Conservation (phyloP, 2,888 invertebrate species). For the Limenitis camilla region DNA sequence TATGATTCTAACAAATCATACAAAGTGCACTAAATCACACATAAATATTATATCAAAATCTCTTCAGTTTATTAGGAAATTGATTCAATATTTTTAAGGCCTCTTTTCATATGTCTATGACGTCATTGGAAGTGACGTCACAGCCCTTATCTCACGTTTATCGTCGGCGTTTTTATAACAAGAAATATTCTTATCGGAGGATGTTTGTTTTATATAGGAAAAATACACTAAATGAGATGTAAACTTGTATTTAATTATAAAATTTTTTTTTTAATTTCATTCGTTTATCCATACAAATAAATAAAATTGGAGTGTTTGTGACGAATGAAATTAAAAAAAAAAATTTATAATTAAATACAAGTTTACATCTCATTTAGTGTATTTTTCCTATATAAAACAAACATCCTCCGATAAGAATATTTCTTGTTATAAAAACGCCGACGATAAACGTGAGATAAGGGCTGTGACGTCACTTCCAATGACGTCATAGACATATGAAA, state of each 20-base stretch:
- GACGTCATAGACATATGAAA: background rate
- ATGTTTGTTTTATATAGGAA: background rate
- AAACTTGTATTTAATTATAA: too few relatives aligned
- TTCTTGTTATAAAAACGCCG: background rate
- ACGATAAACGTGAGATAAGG: constrained; percentile 4
- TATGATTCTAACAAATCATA: too few relatives aligned
- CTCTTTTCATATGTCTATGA: background rate
- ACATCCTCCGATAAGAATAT: background rate
- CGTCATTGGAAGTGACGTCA: constrained; percentile 9
- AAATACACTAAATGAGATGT: too few relatives aligned
- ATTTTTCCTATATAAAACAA: background rate
- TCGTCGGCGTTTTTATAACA: background rate
- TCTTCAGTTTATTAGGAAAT: too few relatives aligned
- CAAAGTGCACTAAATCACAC: too few relatives aligned
- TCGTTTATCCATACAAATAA: background rate
- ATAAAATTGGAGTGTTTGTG: background rate
- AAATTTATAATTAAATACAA: too few relatives aligned
- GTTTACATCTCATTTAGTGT: too few relatives aligned
- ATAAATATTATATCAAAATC: too few relatives aligned
- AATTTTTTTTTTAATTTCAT: too few relatives aligned
- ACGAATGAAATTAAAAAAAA: too few relatives aligned
- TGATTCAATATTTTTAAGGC: too few relatives aligned
- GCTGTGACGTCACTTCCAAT: constrained; percentile 7
- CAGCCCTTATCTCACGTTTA: constrained; percentile 2
- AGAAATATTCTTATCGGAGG: background rate